Conservation (phyloP, 2,888 invertebrate species). For the Antheraea yamamai region DNA sequence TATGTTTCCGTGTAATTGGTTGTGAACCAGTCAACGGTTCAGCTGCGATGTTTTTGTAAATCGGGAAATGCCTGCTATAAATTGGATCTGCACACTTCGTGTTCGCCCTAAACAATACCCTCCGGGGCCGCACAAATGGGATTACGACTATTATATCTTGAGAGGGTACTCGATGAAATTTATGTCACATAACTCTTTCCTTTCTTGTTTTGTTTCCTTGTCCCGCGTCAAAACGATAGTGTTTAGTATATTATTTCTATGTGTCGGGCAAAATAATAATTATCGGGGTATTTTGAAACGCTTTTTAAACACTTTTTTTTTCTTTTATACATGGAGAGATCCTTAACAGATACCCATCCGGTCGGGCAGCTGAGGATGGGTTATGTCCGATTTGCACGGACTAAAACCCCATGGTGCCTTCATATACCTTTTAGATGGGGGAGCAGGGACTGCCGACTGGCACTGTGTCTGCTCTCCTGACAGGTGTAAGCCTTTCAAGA, state of each 20-base stretch:
- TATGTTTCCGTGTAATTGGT: not conserved
- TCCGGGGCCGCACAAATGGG: slow-evolving; percentile 18
- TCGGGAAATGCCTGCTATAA: slow-evolving; percentile 37
- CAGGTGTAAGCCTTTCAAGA: no score
- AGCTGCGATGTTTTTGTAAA: slow-evolving; percentile 25
- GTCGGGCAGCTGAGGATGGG: no score
- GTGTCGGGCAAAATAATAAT: no score
- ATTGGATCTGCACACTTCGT: slow-evolving; percentile 33
- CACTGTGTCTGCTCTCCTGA: no score
- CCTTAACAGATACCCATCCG: no score
- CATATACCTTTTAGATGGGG: no score
- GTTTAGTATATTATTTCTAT: not conserved
- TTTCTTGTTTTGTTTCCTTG: slow-evolving; percentile 21
- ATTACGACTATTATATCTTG: slow-evolving; percentile 28
- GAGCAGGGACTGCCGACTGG: no score
- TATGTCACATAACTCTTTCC: slow-evolving; percentile 16
- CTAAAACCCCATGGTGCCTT: no score
- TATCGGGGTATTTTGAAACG: not conserved
- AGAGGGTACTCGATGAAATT: slow-evolving; percentile 23
- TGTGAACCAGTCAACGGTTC: not conserved
- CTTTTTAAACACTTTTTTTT: no score
- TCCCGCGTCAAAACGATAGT: not conserved
- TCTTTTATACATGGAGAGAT: no score
- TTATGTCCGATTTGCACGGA: no score
- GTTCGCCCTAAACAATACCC: slow-evolving; percentile 34